Base-by-base conservation (phyloP, 2,888 invertebrate species). In the Nomada hirtipes region DNA sequence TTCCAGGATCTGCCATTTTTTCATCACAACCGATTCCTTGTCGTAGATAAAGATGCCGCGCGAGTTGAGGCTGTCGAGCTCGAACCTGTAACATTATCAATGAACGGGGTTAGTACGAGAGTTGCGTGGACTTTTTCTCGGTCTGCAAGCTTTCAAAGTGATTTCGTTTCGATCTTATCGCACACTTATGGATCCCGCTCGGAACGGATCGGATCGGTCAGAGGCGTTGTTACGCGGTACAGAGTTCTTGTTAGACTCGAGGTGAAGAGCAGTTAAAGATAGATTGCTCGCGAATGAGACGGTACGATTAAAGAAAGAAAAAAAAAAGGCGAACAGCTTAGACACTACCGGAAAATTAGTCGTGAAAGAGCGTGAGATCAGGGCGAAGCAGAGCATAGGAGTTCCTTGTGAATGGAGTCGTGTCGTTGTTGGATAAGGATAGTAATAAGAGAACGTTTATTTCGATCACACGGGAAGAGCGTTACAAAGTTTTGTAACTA, bases 1-100 rank as follows among this genome's bases (percentile, higher is more conserved):
- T 60, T 94, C 94, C 78, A 94, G 86, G 76, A 94, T 93, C 76
- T 94, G 93, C 94, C 94, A 94, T 70, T 93, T 93, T 74, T 89
- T 91, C 94, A 94, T 93, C 15, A 93, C 89, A 61, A 94, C 89
- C 20, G 93, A 92, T 75, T 92, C 92, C 60, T 91, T 91, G 72
- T 92, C 92, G 88, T 91, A 92, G 87, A 92, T 89, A 85, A 94
- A 94, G 73, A 92, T 88, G 47, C 93, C 93, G 59, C 91, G 92
- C 18, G 87, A 77, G 50, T 85, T 65, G 72, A 85, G 86, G 63
- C 67, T 82, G 78, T 76, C 86, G 65, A 86, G 86, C 69, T 84
- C 84, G 55, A 84, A 90, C 85, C 93, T 93, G 93, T 90, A 93
- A 93, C 92, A 93, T 79, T 76, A 90, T 85, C 85, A 84, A 87